phyloP scores from a whole-genome alignment of 2,113 vertebrate genomes.

The Marcusenius ussheri region DNA sequence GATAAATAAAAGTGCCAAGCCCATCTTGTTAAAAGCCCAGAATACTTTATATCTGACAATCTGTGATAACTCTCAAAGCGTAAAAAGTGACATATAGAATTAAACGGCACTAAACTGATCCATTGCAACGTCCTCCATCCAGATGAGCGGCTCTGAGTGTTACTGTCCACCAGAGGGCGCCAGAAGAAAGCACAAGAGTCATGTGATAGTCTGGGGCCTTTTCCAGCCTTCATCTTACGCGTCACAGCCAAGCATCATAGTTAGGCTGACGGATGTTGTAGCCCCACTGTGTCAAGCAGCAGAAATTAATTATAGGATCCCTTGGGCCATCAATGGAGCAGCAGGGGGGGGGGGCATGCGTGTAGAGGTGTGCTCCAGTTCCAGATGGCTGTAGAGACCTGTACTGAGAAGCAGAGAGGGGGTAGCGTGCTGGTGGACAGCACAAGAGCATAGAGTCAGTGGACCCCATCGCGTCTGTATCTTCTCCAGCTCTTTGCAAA shows the following conservation, averaged over 20 bases:
- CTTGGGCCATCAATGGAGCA: background rate
- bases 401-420: background rate
- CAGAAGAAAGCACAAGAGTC: background rate
- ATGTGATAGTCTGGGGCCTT: background rate
- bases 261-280: background rate
- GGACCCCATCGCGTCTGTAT: background rate
- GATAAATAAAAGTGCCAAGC: background rate
- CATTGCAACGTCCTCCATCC: background rate
- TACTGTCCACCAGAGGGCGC: background rate
- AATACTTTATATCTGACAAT: background rate
- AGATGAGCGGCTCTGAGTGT: background rate
- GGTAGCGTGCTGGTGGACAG: background rate
- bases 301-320: slow-evolving; percentile 4
- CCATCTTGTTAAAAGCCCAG: background rate
- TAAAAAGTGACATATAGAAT: background rate
- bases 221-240: background rate
- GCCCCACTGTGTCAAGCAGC: background rate
- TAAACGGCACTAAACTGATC: background rate
- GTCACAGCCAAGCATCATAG: background rate
- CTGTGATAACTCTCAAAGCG: background rate
- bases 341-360: background rate
- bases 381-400: background rate
- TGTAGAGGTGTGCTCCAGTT: background rate
- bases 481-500: background rate
- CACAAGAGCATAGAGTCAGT: background rate